These are phyloP conservation scores for Salticus scenicus DNA, from an alignment of 2,888 invertebrate genomes.

Conservation along the genomic window DNA sequence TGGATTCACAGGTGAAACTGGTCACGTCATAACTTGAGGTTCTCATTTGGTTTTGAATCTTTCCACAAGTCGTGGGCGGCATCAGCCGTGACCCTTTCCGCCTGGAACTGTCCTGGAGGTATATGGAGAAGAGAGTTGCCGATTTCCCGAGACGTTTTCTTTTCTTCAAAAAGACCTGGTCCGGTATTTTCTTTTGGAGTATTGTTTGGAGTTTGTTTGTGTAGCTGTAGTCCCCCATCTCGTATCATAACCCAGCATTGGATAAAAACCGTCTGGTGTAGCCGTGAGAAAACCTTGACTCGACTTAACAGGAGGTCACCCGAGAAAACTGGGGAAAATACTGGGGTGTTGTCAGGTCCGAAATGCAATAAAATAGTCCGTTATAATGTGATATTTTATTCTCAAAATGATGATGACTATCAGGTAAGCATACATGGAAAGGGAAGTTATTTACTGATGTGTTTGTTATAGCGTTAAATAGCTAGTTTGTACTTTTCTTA, in stretches of 20 bases:
- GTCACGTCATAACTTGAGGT: conserved; percentile 48
- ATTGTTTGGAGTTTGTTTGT: conserved; percentile 67
- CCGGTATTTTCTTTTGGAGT: conserved; percentile 22
- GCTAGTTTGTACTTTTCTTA: no score
- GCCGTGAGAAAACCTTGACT: conserved; percentile 69
- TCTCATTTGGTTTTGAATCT: conserved; percentile 53
- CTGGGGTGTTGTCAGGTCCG: neutral
- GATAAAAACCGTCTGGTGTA: conserved; percentile 6
- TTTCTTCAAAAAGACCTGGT: conserved; percentile 5
- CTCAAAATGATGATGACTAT: no score
- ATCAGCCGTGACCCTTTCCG: conserved; percentile 54
- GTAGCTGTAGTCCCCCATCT: conserved; percentile 58
- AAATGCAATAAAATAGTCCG: neutral
- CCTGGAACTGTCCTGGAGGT: conserved; percentile 14
- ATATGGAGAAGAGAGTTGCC: conserved; percentile 5
- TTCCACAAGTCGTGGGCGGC: conserved; percentile 56
- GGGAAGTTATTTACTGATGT: no score
- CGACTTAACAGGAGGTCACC: conserved; percentile 43
- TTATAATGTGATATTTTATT: no score
- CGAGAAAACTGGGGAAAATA: conserved; percentile 20
- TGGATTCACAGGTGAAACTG: conserved; percentile 61
- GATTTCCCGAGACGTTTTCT: conserved; percentile 29
- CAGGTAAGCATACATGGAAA: no score
- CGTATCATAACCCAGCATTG: neutral
- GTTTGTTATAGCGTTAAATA: no score